Base-by-base conservation (phyloP, 2,797 vertebrate genomes). In the Philypnodon macrostomus region DNA sequence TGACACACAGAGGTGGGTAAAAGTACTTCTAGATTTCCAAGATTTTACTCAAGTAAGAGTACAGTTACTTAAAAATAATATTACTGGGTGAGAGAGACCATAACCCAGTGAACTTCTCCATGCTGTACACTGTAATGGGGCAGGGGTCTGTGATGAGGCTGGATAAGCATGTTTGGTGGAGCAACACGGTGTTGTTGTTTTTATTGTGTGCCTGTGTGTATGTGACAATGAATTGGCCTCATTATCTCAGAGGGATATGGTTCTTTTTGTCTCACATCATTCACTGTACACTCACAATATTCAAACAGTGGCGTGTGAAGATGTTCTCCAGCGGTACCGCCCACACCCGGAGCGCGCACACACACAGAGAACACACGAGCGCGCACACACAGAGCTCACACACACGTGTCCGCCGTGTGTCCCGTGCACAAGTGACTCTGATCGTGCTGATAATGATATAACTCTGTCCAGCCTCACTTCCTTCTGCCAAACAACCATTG, bases 201-300 rank as follows among this genome's bases (percentile, higher is more conserved):
- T 53, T 50, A 70, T 29, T 17, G 45, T 39, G 37, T n/a, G 51
- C 37, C 49, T 70, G 50, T 34, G 63, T 50, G 16, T 39, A 48
- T n/a, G 9, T 30, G 56, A 62, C 65, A 46, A 64, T 80, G 60
- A 73, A 56, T 40, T 46, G 58, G 35, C 59, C 68, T 88, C 66
- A 87, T 89, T 88, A 86, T 81, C 80, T 84, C 51, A 83, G 47
- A 82, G 79, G 81, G 65, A 64, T 53, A 44, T 67, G 49, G 59
- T 67, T 60, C 59, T 82, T 81, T 85, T 77, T 80, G 57, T 78
- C 34, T 55, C 29, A 32, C 37, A 72, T 42, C 31, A 65, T 56
- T 8, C 55, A 63, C 57, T 57, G 71, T 64, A 30, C 53, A 53
- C 50, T 64, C 15, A 2, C 36, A 10, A 1, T 7, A 17, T 32